A percentile compares a stretch with the other conserved stretches of the same genome.
Conservation (phyloP, 2,113 vertebrate genomes). For the Cairina moschata region DNA sequence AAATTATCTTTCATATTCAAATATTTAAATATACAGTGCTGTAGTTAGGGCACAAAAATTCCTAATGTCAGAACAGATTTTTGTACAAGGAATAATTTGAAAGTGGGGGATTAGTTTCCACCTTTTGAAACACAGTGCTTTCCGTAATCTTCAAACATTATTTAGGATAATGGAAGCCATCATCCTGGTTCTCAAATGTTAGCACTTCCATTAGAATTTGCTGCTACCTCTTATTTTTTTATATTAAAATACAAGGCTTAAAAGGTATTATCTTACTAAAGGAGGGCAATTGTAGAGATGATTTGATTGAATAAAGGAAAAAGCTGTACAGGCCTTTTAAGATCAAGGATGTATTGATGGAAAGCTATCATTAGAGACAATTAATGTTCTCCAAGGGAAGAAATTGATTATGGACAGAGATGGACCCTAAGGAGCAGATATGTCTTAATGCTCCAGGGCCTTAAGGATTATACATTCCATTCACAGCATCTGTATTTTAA, state of each 20-base stretch:
- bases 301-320: slow-evolving; percentile 95
- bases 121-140: slow-evolving; percentile 87
- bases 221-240: slow-evolving; percentile 92
- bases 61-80: slow-evolving; percentile 78
- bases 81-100: slow-evolving; percentile 81
- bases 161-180: slow-evolving; percentile 89
- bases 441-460: slow-evolving; percentile 82
- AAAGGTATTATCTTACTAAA: slow-evolving; percentile 92
- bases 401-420: slow-evolving; percentile 94
- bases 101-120: slow-evolving; percentile 85
- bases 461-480: slow-evolving; percentile 82
- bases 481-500: slow-evolving; percentile 83
- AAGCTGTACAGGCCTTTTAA: slow-evolving; percentile 87
- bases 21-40: slow-evolving; percentile 78
- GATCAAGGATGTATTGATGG: slow-evolving; percentile 93
- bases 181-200: slow-evolving; percentile 83
- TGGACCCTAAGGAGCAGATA: slow-evolving; percentile 85
- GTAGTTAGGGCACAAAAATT: slow-evolving; percentile 67
- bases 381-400: slow-evolving; percentile 89
- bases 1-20: slow-evolving; percentile 81
- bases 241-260: slow-evolving; percentile 94
- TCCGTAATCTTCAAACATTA: slow-evolving; percentile 89
- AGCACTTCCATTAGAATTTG: slow-evolving; percentile 87
- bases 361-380: slow-evolving; percentile 97
- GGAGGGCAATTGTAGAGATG: slow-evolving; percentile 88